Percentiles rank a stretch among this genome's conserved stretches.
Evolutionary conservation across 2,888 invertebrate species (phyloP).

Genomic region (Julus scanicus): DNA sequence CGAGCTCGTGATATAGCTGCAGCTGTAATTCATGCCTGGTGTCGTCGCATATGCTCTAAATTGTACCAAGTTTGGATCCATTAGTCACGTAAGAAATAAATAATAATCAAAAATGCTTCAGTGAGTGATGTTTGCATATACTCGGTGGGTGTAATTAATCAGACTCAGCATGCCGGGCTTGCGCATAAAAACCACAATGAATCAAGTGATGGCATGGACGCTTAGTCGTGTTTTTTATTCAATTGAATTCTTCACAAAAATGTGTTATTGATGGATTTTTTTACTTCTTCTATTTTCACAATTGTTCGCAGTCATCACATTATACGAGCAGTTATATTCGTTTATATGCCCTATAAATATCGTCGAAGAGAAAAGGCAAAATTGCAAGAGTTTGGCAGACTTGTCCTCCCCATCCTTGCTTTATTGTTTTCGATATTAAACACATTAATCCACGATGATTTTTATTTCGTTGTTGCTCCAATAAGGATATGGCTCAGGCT

Average conservation of each 20-base stretch:
- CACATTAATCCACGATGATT: slow-evolving; percentile 33
- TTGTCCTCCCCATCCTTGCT: slow-evolving; percentile 18
- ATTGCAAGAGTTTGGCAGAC: slow-evolving; percentile 20
- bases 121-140: neutral
- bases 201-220: slow-evolving; percentile 8
- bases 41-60: slow-evolving; percentile 13
- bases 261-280: slow-evolving; percentile 30
- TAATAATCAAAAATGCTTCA: slow-evolving; percentile 33
- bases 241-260: slow-evolving; percentile 26
- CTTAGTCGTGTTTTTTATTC: slow-evolving; percentile 10
- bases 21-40: slow-evolving; percentile 33
- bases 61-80: slow-evolving; percentile 8
- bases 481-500: neutral
- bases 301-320: slow-evolving; percentile 27
- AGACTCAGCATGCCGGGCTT: neutral
- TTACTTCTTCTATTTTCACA: neutral
- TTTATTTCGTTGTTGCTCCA: neutral
- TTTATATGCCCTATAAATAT: slow-evolving; percentile 28
- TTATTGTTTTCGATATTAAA: slow-evolving; percentile 28
- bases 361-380: slow-evolving; percentile 14
- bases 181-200: neutral
- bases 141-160: slow-evolving; percentile 20
- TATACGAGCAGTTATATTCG: slow-evolving; percentile 19
- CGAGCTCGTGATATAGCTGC: neutral
- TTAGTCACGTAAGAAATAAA: slow-evolving; percentile 28